These are phyloP conservation scores for Acanthoscelides obtectus DNA, from an alignment of 2,888 invertebrate species.

Conservation along the genomic window DNA sequence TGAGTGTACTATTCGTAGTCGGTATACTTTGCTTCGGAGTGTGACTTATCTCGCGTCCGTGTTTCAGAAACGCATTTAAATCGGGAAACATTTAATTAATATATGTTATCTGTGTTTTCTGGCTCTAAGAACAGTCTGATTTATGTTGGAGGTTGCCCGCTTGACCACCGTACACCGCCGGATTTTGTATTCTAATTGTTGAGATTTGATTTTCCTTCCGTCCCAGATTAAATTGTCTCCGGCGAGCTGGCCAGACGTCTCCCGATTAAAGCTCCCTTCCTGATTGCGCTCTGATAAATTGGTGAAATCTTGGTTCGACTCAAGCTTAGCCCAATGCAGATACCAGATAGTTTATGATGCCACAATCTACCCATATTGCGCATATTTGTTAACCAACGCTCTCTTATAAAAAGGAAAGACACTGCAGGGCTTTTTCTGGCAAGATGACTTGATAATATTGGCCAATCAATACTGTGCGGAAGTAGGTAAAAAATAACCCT, in stretches of 20 bases:
- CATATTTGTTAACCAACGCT: too few species aligned
- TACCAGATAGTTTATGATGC: too few species aligned
- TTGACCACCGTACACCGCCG: conserved; percentile 24
- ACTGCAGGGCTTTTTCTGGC: too few species aligned
- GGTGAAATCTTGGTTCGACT: background rate
- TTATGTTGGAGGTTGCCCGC: conserved; percentile 25
- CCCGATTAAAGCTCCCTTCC: background rate
- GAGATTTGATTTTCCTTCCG: conserved; percentile 30
- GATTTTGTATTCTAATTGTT: conserved; percentile 33
- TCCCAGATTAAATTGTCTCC: conserved; percentile 27
- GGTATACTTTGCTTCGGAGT: background rate
- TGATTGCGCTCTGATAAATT: background rate
- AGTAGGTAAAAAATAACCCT: too few species aligned
- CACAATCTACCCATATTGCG: too few species aligned
- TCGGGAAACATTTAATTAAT: conserved; percentile 19
- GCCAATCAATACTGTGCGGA: too few species aligned
- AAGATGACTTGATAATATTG: too few species aligned
- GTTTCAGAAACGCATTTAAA: background rate
- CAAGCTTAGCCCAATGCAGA: too few species aligned
- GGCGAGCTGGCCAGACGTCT: conserved; percentile 1
- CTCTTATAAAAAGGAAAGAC: too few species aligned
- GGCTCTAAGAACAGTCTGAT: conserved; percentile 28
- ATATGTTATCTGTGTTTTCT: conserved; percentile 23
- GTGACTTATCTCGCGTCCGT: background rate
- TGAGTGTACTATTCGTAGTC: too few species aligned